Base-by-base conservation (phyloP, 2,797 vertebrate genomes). In the Sebastolobus alascanus region DNA sequence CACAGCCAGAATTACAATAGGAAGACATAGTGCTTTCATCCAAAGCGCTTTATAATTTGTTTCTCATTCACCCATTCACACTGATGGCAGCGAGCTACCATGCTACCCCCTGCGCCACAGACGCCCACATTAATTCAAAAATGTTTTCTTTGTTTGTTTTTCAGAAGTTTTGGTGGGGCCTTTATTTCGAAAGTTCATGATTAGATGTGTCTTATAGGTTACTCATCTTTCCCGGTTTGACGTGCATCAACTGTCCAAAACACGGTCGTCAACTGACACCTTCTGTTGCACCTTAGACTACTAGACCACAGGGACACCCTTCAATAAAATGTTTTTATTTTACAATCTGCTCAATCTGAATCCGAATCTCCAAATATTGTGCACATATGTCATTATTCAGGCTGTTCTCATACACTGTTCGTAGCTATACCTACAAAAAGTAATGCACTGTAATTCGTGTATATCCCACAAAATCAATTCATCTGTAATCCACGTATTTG, bases 1-100 rank as follows among this genome's bases (percentile, higher is more conserved):
- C 66, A 22, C 18, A 67, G 38, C 22, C 12, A 50, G 67, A 65
- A 10, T 84, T 8, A 10, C 40, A 75, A 31, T 13, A 40, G 46
- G 14, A 20, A 27, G 46, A 56, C 50, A 63, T 29, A 33, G 37
- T 1, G 0, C 9, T 67, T 59, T 68, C 18, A 58, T 46, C 18
- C 27, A 8, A 56, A 31, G 50, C 5, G 5, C 37, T 33, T 31
- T 33, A 55, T 12, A 16, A 40, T 67, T 56, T 33, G 9, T 35
- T 10, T 54, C 29, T 65, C 72, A 40, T 18, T 29, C 72, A 43
- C 5, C 12, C 61, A 25, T 31, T 38, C 52, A 75, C 25, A 40
- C 16, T 11, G 5, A 61, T 60, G 31, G 22, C 13, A 29, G 43
- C 9, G 1, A 13, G 27, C 43, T n/a, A 33, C 66, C 12, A 33